Base-by-base conservation (phyloP, 2,888 invertebrate species). In the Caradrina kadenii region DNA sequence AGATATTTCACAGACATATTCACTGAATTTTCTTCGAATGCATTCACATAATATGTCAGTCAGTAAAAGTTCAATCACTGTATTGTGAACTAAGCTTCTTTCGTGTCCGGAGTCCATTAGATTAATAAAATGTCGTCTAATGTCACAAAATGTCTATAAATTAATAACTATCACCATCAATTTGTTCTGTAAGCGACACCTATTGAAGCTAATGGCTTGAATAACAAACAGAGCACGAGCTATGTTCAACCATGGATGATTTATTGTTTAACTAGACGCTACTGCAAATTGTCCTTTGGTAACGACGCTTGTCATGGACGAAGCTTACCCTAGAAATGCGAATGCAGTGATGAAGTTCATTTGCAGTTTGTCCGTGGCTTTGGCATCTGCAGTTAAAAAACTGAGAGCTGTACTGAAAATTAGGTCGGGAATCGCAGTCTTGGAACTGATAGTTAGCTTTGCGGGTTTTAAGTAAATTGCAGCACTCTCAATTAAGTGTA, bases 191-290 rank as follows among this genome's bases (percentile, higher is more conserved):
- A 58, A 76, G 35, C 56, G 80, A 82, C 71, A 61, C 68, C 58
- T 69, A 81, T 73, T 75, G 69, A 70, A 64, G 75, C 75, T 80
- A 81, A 82, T 80, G 80, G 76, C 71, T 79, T 81, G 83, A 76
- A 81, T 83, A 76, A 76, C 68, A 81, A 82, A 76, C 63, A 74
- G 72, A 69, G 55, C 63, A 63, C 53, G 58, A 61, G 60, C 65
- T 62, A 61, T 63, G 66, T 63, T 65, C 61, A 71, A 65, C 65
- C 53, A 67, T 67, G 39, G 65, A 75, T 80, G 75, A 81, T 82
- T 75, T 75, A 81, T 82, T 62, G 59, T 58, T 65, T 17, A 58
- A 68, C 58, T 42, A 61, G 69, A 67, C 54, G 52, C 5, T 17
- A 58, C 22, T 58, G 68, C 35, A 70, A 78, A 64, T 73, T 65